Evolutionary conservation across 2,888 invertebrate genomes (phyloP).

Genomic region (Podabrus alpinus): DNA sequence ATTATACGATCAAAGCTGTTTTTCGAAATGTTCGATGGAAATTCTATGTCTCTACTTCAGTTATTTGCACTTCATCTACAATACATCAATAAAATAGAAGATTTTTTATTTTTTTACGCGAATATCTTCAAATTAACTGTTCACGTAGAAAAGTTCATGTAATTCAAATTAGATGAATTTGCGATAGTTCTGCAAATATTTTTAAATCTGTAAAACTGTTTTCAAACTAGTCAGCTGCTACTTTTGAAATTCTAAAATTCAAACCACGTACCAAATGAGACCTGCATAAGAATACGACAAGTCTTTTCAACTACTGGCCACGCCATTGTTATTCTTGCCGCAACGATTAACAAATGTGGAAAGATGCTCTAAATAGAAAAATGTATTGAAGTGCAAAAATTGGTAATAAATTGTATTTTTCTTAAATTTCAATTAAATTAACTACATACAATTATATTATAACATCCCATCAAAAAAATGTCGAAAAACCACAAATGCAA

Average conservation of each 20-base stretch:
- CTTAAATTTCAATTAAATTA: neutral
- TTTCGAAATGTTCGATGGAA: conserved; percentile 33
- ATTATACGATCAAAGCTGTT: conserved; percentile 37
- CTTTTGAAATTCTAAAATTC: conserved; percentile 8
- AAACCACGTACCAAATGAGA: conserved; percentile 19
- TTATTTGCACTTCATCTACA: conserved; percentile 17
- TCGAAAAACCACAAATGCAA: neutral
- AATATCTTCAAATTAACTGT: neutral
- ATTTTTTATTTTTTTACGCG: neutral
- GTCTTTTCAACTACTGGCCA: conserved; percentile 7
- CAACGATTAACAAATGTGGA: conserved; percentile 16
- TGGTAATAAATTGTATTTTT: neutral
- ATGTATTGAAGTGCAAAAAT: neutral
- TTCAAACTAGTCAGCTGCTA: conserved; percentile 20
- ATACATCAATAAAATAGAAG: neutral
- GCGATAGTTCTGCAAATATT: conserved; percentile 12
- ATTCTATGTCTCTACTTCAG: conserved; percentile 19
- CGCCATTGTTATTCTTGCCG: conserved; percentile 15
- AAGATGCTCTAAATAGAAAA: conserved; percentile 4
- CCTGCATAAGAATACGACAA: conserved; percentile 15
- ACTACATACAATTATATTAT: neutral
- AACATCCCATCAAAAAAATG: neutral
- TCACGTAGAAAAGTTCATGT: neutral
- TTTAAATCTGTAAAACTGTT: conserved; percentile 16
- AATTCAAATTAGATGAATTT: neutral